These are phyloP conservation scores for Rattus rattus DNA, from an alignment of 2,113 vertebrate genomes.

Conservation along the genomic window DNA sequence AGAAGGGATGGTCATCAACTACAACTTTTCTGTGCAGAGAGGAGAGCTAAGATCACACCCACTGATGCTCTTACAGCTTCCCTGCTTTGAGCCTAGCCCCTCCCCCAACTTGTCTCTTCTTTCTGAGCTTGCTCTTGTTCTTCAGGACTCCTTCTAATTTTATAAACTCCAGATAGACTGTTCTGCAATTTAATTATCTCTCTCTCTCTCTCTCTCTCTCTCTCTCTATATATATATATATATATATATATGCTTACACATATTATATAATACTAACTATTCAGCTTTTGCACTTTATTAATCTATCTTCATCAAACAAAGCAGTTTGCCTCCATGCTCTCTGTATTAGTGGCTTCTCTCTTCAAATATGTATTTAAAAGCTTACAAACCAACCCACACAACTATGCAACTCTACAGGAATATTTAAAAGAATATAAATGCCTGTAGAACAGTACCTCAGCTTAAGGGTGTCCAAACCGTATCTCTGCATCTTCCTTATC, in stretches of 20 bases:
- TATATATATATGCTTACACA: not conserved
- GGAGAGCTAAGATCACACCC: not conserved
- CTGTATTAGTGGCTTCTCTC: not conserved
- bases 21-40: not conserved
- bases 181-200: too few relatives aligned
- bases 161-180: too few relatives aligned
- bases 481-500: not conserved
- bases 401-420: not conserved
- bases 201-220: too few relatives aligned
- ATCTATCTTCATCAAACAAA: not conserved
- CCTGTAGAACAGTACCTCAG: not conserved
- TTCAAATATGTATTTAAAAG: not conserved
- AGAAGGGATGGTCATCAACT: not conserved
- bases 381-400: not conserved
- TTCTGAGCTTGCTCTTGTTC: not conserved
- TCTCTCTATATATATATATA: not conserved
- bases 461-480: not conserved
- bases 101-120: not conserved
- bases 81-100: not conserved
- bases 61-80: not conserved
- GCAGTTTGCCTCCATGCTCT: not conserved
- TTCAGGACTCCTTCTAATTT: fast-evolving
- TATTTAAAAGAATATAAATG: not conserved
- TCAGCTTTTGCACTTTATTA: not conserved
- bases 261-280: not conserved